Evolutionary conservation across 2,888 invertebrate species (phyloP).

Genomic region (Yponomeuta sedellus): DNA sequence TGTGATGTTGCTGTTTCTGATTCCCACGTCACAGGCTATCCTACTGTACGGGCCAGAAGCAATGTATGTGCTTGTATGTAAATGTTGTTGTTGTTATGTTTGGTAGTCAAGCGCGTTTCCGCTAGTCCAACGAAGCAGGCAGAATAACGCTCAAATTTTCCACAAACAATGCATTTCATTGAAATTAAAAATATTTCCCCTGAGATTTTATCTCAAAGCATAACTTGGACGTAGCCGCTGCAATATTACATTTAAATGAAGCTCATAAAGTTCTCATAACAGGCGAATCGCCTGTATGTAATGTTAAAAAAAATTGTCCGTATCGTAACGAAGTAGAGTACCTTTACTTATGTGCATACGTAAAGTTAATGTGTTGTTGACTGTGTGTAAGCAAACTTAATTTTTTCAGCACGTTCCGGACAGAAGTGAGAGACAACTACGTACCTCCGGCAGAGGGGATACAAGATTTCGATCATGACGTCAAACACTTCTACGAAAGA

Average conservation of each 20-base stretch:
- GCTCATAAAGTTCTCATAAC: neutral
- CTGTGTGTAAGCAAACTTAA: neutral
- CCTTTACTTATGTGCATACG: too few species aligned
- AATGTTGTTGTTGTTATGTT: too few species aligned
- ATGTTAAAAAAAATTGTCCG: too few species aligned
- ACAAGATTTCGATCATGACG: constrained; percentile 45
- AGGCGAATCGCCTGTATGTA: too few species aligned
- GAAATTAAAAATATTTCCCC: neutral
- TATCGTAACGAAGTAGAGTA: too few species aligned
- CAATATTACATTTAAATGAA: neutral
- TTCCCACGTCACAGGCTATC: too few species aligned
- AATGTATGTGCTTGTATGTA: too few species aligned
- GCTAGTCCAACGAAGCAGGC: too few species aligned
- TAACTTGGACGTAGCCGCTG: neutral
- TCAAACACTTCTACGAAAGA: constrained; percentile 38
- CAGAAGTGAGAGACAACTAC: constrained; percentile 57
- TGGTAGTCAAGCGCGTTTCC: too few species aligned
- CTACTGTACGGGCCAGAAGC: too few species aligned
- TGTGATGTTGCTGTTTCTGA: too few species aligned
- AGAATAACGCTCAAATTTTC: neutral
- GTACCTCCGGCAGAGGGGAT: constrained; percentile 37
- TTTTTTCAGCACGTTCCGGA: constrained; percentile 50
- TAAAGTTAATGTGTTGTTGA: too few species aligned
- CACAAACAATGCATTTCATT: neutral
- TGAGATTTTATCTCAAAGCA: neutral